Percentiles rank a stretch among this genome's conserved stretches.
These are phyloP conservation scores for Indicator indicator DNA, from an alignment of 2,113 vertebrate genomes.

Conservation along the genomic window DNA sequence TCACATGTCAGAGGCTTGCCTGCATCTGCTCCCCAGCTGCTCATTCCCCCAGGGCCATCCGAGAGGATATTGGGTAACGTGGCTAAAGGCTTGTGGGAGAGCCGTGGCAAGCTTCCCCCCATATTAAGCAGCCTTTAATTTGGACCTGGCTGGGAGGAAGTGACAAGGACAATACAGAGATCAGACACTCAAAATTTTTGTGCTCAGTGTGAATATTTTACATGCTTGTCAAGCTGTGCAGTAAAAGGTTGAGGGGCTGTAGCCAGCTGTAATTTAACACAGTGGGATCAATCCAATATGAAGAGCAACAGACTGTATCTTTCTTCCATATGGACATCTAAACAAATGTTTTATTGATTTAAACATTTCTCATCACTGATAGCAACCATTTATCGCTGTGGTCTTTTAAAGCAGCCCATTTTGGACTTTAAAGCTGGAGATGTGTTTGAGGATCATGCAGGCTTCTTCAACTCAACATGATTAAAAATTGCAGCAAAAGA, in stretches of 20 bases:
- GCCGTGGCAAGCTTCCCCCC: neutral
- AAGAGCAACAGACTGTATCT: conserved; percentile 44
- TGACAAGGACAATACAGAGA: conserved; percentile 52
- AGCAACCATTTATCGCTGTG: neutral
- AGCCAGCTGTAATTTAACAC: conserved; percentile 42
- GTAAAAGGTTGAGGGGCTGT: conserved; percentile 1
- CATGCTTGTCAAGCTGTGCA: conserved; percentile 48
- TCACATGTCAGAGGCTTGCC: neutral
- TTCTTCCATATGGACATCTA: conserved; percentile 33
- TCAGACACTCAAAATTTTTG: conserved; percentile 22
- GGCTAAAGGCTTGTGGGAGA: conserved; percentile 24
- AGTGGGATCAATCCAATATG: conserved; percentile 30
- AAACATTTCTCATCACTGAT: conserved; percentile 56
- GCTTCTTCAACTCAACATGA: neutral
- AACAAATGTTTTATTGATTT: conserved; percentile 58
- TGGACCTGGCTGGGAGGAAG: conserved; percentile 51
- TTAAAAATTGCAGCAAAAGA: neutral
- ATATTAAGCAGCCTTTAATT: conserved; percentile 39
- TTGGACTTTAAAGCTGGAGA: neutral
- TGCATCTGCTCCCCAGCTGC: conserved; percentile 77
- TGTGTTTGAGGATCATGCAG: neutral
- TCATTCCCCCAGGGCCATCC: neutral
- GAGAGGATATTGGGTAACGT: neutral
- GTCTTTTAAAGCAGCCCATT: neutral
- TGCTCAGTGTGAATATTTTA: conserved; percentile 29